A percentile compares a stretch with the other conserved stretches of the same genome.
phyloP scores from a whole-genome alignment of 2,113 vertebrate species.

The Erythrolamprus reginae region DNA sequence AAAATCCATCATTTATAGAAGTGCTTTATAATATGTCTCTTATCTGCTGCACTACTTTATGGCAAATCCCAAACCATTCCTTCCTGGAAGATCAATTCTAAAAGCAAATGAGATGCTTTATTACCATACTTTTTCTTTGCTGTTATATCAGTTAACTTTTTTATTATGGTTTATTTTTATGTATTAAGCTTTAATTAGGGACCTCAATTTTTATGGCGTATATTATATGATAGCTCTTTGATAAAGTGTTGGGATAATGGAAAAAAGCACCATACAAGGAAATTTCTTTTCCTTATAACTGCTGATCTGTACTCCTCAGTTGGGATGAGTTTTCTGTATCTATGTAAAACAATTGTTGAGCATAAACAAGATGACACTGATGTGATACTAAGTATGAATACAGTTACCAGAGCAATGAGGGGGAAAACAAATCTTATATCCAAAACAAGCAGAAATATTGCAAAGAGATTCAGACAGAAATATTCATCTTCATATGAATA shows the following conservation, averaged over 20 bases:
- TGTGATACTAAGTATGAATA: background rate
- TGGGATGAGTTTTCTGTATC: background rate
- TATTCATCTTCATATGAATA: background rate
- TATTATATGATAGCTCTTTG: background rate
- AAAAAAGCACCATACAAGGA: background rate
- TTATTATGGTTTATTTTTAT: background rate
- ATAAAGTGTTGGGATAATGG: background rate
- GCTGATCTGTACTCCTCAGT: background rate
- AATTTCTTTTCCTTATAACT: background rate
- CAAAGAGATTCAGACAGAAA: background rate
- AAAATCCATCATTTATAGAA: background rate
- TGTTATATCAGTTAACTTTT: background rate
- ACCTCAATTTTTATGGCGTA: background rate
- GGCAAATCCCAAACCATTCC: background rate
- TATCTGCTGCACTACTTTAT: background rate
- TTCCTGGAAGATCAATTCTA: background rate
- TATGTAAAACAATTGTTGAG: background rate
- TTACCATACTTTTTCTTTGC: background rate
- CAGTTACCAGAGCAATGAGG: background rate
- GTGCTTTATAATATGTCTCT: background rate
- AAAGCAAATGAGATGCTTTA: background rate
- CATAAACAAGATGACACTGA: background rate
- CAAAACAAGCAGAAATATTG: background rate
- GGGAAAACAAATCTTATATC: background rate
- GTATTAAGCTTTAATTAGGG: background rate